Base-by-base conservation (phyloP, 2,888 invertebrate species). In the Crocallis elinguaria region DNA sequence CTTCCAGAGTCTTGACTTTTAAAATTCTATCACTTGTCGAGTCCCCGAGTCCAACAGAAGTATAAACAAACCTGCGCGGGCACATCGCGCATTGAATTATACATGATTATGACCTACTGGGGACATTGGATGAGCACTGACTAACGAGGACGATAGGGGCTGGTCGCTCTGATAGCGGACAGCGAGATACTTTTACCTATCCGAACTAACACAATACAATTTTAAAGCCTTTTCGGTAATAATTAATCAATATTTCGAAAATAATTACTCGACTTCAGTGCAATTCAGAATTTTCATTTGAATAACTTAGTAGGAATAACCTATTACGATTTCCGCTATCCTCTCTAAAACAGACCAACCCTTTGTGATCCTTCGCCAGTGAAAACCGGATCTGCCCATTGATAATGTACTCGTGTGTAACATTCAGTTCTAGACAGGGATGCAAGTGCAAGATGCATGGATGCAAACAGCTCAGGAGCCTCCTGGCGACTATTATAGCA, bases 41-140 rank as follows among this genome's bases (percentile, higher is more conserved):
- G 41, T 27, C n/a, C 27, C 9, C n/a, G 6, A 19, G 9, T 9
- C 25, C 29, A 38, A 38, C 19, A 25, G 13, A 3, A n/a, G 12
- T 23, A 35, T 17, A 23, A 29, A 35, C 36, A 30, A 32, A 36
- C 30, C 35, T 17, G 17, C 32, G 62, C 37, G 37, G 48, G 49
- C 42, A 60, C 41, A 57, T 30, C 41, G 56, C 43, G 35, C 44
- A 19, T 51, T 74, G 75, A 71, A 74, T 74, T 63, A 74, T 63
- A 71, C 71, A 74, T 73, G 36, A 42, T 49, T 49, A 56, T 61
- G 67, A 61, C 66, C 72, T 57, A 64, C 60, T 64, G 48, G 27
- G 54, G 41, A 1, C 41, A 27, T 45, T 60, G 66, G 64, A 58
- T 66, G 56, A 64, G 45, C 53, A 53, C 32, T 30, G 25, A 23